Conservation (phyloP, 1,140 invertebrate genomes). For the Lineus longissimus region DNA sequence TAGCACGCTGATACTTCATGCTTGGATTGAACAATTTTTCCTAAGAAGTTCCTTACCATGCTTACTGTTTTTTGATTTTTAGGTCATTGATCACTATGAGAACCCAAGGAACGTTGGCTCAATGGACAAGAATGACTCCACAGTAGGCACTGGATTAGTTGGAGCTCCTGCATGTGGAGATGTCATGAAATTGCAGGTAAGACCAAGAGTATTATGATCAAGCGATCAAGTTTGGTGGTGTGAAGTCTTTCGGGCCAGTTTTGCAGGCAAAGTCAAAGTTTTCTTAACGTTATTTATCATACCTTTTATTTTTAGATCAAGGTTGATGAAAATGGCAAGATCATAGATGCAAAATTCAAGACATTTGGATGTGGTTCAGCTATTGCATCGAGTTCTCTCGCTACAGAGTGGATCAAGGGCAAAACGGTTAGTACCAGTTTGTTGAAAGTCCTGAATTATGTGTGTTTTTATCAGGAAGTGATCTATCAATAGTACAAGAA, state of each 20-base stretch:
- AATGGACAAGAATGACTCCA: slow-evolving; percentile 89
- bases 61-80: too few species aligned
- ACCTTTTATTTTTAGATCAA: slow-evolving; percentile 44
- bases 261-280: too few species aligned
- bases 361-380: slow-evolving; percentile 99
- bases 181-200: slow-evolving; percentile 98
- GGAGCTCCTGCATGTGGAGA: slow-evolving; percentile 99
- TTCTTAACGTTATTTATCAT: too few species aligned
- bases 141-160: slow-evolving; percentile 95
- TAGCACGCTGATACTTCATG: too few species aligned
- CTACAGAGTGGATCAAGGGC: slow-evolving; percentile 99
- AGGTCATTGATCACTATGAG: slow-evolving; percentile 99
- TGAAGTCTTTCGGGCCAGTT: not conserved
- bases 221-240: not conserved
- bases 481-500: too few species aligned
- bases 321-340: slow-evolving; percentile 93
- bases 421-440: slow-evolving; percentile 71
- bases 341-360: slow-evolving; percentile 98
- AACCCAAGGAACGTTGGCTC: slow-evolving; percentile 99
- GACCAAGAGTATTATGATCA: not conserved
- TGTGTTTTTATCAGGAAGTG: too few species aligned
- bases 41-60: too few species aligned
- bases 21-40: too few species aligned
- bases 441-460: too few species aligned
- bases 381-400: slow-evolving; percentile 96